Conservation (phyloP, 2,888 invertebrate genomes). For the Selenia dentaria region DNA sequence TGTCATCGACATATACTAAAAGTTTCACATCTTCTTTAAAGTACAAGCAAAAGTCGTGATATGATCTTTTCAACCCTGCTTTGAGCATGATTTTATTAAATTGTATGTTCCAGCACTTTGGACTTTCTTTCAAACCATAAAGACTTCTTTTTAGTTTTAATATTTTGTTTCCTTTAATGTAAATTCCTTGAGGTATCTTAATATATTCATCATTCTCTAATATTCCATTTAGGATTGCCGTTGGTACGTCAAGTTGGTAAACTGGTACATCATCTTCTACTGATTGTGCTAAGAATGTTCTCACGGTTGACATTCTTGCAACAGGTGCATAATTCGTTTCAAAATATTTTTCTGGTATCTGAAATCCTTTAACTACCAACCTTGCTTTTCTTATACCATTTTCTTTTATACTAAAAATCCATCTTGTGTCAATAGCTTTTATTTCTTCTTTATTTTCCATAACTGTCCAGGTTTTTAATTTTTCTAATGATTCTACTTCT, state of each 20-base stretch:
- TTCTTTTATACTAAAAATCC: not conserved
- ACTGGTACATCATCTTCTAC: not conserved
- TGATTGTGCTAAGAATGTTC: not conserved
- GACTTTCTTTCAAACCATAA: slow-evolving; percentile 20
- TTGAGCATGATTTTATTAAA: slow-evolving; percentile 1
- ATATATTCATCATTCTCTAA: slow-evolving; percentile 1
- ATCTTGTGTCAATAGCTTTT: not conserved
- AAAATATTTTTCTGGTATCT: not conserved
- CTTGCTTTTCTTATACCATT: not conserved
- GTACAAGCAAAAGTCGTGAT: too few species aligned
- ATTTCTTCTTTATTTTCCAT: too few species aligned
- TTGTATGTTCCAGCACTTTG: slow-evolving; percentile 3
- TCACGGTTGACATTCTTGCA: not conserved
- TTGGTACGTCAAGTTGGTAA: not conserved
- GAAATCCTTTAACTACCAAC: not conserved
- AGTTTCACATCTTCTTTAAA: too few species aligned
- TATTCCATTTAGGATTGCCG: not conserved
- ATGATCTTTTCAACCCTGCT: too few species aligned
- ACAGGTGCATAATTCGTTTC: not conserved
- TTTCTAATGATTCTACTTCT: too few species aligned
- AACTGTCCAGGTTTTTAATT: too few species aligned
- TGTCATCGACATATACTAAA: too few species aligned
- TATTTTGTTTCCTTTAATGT: not conserved
- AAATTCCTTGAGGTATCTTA: slow-evolving; percentile 3
- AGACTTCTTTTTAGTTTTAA: slow-evolving; percentile 6